phyloP scores from a whole-genome alignment of 2,113 vertebrate genomes.

The Ailuropoda melanoleuca region DNA sequence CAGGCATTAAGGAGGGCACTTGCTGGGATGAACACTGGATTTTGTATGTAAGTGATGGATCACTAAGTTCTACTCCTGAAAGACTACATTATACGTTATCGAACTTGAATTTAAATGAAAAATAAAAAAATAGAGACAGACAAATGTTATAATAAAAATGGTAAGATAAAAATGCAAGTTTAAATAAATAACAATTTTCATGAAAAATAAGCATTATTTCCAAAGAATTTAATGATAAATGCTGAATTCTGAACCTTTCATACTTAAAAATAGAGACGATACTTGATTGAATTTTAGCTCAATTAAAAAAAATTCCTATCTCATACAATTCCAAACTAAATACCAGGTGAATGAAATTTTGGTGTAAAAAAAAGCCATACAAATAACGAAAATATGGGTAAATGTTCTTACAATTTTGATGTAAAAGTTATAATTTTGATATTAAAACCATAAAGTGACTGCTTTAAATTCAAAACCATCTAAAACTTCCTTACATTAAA shows the following conservation, averaged over 20 bases:
- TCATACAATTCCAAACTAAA: background rate
- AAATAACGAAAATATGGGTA: background rate
- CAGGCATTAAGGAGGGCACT: background rate
- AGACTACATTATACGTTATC: background rate
- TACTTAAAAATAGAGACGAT: background rate
- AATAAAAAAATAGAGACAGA: background rate
- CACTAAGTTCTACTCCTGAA: background rate
- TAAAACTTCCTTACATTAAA: background rate
- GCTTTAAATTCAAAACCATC: background rate
- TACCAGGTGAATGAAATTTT: background rate
- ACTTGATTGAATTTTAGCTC: background rate
- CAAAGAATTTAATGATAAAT: background rate
- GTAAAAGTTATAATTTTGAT: conserved; percentile 1
- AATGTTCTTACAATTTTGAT: background rate
- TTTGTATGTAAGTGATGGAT: background rate
- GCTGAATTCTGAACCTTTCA: background rate
- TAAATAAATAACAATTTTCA: background rate
- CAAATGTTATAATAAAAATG: background rate
- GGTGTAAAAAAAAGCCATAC: background rate
- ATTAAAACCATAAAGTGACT: background rate
- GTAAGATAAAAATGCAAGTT: background rate
- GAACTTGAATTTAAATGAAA: background rate
- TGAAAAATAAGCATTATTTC: background rate
- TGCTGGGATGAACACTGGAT: background rate
- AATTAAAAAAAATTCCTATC: background rate